Evolutionary conservation across 2,113 vertebrate genomes (phyloP).

Genomic region (Rattus rattus): DNA sequence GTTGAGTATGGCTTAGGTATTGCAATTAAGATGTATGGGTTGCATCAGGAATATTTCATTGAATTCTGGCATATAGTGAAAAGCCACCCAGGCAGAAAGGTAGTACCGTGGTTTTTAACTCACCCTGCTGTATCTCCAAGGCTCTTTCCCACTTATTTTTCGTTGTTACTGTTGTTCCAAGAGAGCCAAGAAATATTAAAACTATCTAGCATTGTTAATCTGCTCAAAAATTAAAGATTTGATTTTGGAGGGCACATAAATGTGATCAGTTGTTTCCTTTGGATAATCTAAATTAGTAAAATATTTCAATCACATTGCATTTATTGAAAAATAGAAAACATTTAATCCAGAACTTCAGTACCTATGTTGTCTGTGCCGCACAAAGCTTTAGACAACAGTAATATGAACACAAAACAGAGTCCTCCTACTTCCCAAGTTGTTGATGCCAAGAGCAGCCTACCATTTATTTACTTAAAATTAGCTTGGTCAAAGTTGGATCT

Average conservation of each 20-base stretch:
- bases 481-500: neutral
- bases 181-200: neutral
- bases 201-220: neutral
- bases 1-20: conserved; percentile 4
- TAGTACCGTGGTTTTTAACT: neutral
- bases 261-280: neutral
- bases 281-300: conserved; percentile 47
- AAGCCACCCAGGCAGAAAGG: neutral
- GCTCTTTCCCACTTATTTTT: neutral
- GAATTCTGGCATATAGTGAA: neutral
- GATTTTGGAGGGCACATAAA: neutral
- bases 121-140: conserved; percentile 12
- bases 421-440: neutral
- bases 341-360: neutral
- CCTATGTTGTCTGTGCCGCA: neutral
- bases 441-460: neutral
- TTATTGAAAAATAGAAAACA: conserved; percentile 7
- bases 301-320: neutral
- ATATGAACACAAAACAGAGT: neutral
- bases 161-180: neutral
- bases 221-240: neutral
- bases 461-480: conserved; percentile 2
- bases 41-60: conserved; percentile 26
- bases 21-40: conserved; percentile 14
- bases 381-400: neutral